These are phyloP conservation scores for Marronus borbonicus DNA, from an alignment of 2,888 invertebrate species.

Conservation along the genomic window DNA sequence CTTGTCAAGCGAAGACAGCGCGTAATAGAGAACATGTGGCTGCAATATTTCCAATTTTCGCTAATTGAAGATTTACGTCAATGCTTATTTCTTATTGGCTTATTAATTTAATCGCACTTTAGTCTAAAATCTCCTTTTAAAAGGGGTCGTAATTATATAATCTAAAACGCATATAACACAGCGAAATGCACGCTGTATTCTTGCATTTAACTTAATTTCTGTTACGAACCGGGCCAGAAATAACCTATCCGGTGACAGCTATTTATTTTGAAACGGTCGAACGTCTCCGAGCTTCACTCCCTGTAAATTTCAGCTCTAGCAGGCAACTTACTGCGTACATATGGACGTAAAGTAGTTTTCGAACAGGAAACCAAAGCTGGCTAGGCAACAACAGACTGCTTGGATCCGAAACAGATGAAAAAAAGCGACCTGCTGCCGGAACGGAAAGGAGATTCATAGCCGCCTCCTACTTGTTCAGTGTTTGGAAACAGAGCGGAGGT, in stretches of 20 bases:
- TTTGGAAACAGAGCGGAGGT: neutral
- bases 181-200: neutral
- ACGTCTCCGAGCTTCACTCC: neutral
- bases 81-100: no score
- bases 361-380: constrained; percentile 13
- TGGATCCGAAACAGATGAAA: constrained; percentile 41
- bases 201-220: neutral
- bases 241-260: neutral
- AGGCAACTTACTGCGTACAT: neutral
- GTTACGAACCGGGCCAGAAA: neutral
- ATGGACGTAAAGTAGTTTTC: constrained; percentile 1
- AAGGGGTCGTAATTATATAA: neutral
- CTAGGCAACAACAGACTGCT: constrained; percentile 27
- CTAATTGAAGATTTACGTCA: no score
- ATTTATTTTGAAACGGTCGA: neutral
- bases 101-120: no score
- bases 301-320: no score
- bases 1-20: no score
- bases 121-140: no score
- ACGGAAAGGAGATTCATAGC: neutral
- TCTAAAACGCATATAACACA: neutral
- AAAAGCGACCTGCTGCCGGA: neutral
- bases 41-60: no score
- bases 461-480: neutral
- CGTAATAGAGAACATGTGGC: no score